Conservation (phyloP, 2,888 invertebrate species). For the Diaprepes abbreviatus region DNA sequence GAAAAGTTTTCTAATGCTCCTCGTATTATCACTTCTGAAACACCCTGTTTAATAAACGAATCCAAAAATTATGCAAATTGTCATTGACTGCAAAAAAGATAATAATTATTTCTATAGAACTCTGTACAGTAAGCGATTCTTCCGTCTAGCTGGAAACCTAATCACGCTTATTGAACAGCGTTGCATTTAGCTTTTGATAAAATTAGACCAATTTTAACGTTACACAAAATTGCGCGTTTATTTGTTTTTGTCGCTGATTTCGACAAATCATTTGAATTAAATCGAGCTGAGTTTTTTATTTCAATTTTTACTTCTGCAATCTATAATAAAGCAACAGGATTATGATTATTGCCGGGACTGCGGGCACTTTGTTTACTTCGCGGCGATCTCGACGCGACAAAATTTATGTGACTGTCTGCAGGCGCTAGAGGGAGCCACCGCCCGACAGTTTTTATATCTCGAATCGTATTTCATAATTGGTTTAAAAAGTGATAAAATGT, state of each 20-base stretch:
- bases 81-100: too few relatives aligned
- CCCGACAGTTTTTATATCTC: slow-evolving; percentile 30
- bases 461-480: slow-evolving; percentile 34
- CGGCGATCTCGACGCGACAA: slow-evolving; percentile 13
- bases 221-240: too few relatives aligned
- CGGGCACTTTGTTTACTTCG: slow-evolving; percentile 25
- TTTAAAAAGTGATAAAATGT: slow-evolving; percentile 28
- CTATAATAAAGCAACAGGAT: slow-evolving; percentile 30
- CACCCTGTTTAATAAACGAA: too few relatives aligned
- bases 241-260: neutral
- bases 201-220: too few relatives aligned
- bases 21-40: too few relatives aligned
- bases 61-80: too few relatives aligned
- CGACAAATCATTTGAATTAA: neutral
- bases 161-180: too few relatives aligned
- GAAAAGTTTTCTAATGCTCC: too few relatives aligned
- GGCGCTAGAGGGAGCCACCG: slow-evolving; percentile 24
- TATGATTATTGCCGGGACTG: slow-evolving; percentile 23
- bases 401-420: slow-evolving; percentile 30
- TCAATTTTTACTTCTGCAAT: slow-evolving; percentile 18
- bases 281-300: neutral
- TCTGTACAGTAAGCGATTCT: too few relatives aligned
- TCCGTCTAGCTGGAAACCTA: too few relatives aligned
- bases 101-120: too few relatives aligned
- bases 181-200: too few relatives aligned